Evolutionary conservation across 2,113 vertebrate species (phyloP).

Genomic region (Agapornis roseicollis): DNA sequence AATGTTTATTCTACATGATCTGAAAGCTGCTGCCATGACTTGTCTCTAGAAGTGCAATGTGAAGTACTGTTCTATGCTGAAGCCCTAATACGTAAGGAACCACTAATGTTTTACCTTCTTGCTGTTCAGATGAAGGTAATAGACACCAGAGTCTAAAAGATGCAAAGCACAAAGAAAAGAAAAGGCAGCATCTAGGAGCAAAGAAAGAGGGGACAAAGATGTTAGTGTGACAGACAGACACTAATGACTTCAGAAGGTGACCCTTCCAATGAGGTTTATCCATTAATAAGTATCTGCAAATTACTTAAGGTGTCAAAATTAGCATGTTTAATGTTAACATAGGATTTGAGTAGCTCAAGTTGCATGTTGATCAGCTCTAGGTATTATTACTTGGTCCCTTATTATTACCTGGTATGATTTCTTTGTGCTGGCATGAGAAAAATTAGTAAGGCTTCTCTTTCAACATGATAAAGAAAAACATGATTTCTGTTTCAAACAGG

Average conservation of each 20-base stretch:
- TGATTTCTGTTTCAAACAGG: neutral
- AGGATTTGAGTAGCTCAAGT: neutral
- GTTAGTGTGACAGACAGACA: slow-evolving; percentile 47
- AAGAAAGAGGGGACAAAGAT: slow-evolving; percentile 63
- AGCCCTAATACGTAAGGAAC: neutral
- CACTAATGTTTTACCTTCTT: slow-evolving; percentile 70
- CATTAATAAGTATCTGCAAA: neutral
- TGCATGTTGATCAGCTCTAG: neutral
- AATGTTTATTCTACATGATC: neutral
- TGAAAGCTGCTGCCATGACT: neutral
- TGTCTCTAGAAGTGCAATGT: neutral
- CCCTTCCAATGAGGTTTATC: neutral
- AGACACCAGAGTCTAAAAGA: slow-evolving; percentile 73
- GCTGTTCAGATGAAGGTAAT: slow-evolving; percentile 60
- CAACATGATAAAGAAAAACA: neutral
- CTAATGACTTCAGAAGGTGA: neutral
- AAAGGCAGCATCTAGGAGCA: slow-evolving; percentile 75
- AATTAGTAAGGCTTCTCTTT: neutral
- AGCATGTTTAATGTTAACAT: neutral
- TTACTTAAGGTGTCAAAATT: neutral
- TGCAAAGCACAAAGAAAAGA: slow-evolving; percentile 71
- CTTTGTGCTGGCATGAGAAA: neutral
- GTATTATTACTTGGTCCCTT: neutral
- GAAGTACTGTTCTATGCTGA: neutral
- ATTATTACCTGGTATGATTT: neutral